phyloP scores from a whole-genome alignment of 2,797 vertebrate species.

The Luscinia luscinia region DNA sequence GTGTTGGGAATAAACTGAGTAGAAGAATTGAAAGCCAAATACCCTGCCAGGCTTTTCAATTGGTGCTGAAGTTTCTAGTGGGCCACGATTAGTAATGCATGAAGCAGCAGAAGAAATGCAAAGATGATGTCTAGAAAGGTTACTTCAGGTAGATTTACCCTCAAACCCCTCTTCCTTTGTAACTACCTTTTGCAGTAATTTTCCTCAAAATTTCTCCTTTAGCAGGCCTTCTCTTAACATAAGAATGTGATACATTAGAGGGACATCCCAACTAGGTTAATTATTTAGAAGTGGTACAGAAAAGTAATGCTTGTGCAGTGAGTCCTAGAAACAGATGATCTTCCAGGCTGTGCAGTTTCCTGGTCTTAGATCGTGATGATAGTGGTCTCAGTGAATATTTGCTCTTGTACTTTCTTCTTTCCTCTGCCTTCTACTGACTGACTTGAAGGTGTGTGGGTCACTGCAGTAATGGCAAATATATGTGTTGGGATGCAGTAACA shows the following conservation, averaged over 20 bases:
- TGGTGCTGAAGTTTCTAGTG: slow-evolving; percentile 84
- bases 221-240: slow-evolving; percentile 69
- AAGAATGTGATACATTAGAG: slow-evolving; percentile 70
- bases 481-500: neutral
- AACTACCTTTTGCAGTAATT: slow-evolving; percentile 60
- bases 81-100: slow-evolving; percentile 86
- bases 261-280: slow-evolving; percentile 62
- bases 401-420: slow-evolving; percentile 62
- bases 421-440: slow-evolving; percentile 39
- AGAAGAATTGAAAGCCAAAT: slow-evolving; percentile 85
- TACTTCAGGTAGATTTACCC: slow-evolving; percentile 81
- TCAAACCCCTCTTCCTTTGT: slow-evolving; percentile 62
- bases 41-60: slow-evolving; percentile 84
- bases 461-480: neutral
- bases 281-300: slow-evolving; percentile 73
- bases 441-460: slow-evolving; percentile 19
- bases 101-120: slow-evolving; percentile 78
- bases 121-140: slow-evolving; percentile 78
- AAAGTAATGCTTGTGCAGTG: slow-evolving; percentile 81
- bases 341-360: neutral
- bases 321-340: slow-evolving; percentile 77
- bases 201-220: slow-evolving; percentile 51
- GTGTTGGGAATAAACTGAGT: slow-evolving; percentile 83
- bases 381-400: slow-evolving; percentile 79
- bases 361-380: slow-evolving; percentile 77